A percentile compares a stretch with the other conserved stretches of the same genome.
These are phyloP conservation scores for Xylota segnis DNA, from an alignment of 2,888 invertebrate genomes.

Conservation along the genomic window DNA sequence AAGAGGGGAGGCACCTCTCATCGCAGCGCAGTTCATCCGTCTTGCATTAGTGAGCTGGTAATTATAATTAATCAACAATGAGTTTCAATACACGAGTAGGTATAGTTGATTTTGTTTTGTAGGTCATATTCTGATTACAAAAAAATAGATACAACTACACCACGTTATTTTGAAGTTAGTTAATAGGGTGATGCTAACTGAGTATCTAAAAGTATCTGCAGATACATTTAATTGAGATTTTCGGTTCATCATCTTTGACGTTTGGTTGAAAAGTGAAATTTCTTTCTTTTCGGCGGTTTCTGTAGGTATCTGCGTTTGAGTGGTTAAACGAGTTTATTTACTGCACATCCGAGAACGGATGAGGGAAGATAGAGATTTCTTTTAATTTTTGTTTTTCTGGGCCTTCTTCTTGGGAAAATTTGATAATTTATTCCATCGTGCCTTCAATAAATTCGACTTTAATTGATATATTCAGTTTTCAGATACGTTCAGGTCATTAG, in stretches of 20 bases:
- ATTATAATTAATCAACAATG: slow-evolving; percentile 70
- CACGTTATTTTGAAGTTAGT: too few species aligned
- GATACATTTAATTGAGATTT: slow-evolving; percentile 16
- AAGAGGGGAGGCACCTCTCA: slow-evolving; percentile 16
- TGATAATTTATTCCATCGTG: slow-evolving; percentile 26
- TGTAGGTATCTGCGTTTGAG: background rate
- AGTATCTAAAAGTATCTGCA: background rate
- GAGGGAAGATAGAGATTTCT: slow-evolving; percentile 31
- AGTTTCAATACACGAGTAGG: slow-evolving; percentile 29
- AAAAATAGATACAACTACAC: background rate
- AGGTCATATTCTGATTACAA: slow-evolving; percentile 64
- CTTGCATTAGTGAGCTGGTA: slow-evolving; percentile 53
- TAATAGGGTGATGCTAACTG: slow-evolving; percentile 12
- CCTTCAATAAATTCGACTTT: slow-evolving; percentile 33
- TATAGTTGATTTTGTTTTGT: slow-evolving; percentile 26
- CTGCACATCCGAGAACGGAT: background rate
- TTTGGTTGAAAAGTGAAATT: slow-evolving; percentile 57
- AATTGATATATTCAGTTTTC: slow-evolving; percentile 26
- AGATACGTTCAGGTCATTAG: slow-evolving; percentile 19
- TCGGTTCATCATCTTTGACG: slow-evolving; percentile 5
- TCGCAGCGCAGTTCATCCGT: slow-evolving; percentile 1
- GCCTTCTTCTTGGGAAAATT: slow-evolving; percentile 16
- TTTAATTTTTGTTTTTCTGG: slow-evolving; percentile 13
- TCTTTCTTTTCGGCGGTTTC: slow-evolving; percentile 20
- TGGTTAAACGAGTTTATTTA: background rate